Base-by-base conservation (phyloP, 2,113 vertebrate genomes). In the Amphiprion ocellaris region DNA sequence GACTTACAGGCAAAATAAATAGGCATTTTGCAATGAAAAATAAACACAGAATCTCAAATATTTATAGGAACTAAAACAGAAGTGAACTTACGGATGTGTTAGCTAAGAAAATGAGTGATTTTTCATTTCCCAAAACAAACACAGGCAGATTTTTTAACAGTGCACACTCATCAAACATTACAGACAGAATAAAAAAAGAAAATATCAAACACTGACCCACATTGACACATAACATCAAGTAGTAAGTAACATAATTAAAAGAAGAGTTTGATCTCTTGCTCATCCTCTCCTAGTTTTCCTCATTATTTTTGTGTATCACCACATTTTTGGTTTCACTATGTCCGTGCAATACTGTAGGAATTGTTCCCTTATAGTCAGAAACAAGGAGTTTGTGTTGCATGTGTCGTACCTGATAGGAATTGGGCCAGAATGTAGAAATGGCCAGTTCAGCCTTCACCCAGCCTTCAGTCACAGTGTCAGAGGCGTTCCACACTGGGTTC, bases 371-470 rank as follows among this genome's bases (percentile, higher is more conserved):
- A 6, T 0, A 24, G 24, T 10, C 19, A 60, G 63, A 41, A 21
- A 41, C 56, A 0, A 46, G 10, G 14, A 4, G 44, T 19, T 56
- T 10, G 59, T 26, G 41, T 39, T 33, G 30, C 26, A 26, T 26
- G 26, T 44, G 61, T 17, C 17, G 67, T 91, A 99, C 98, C 97
- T 99, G 98, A 73, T 99, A 99, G 75, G 97, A 99, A 89, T 99
- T 98, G 0, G 98, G 98, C 98, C 98, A 99, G 93, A 99, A 99
- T 0, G 98, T 99, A 74, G 97, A 98, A 83, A 99, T 98, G 62
- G 98, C 98, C 15, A 99, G 96, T 79, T 99, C 98, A 3, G 97
- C 96, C 69, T 97, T 98, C 82, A 97, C 96, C 98, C 98, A 99
- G 8, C 97, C 97, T 47, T 99, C 97, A 0, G 97, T 99, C 41